phyloP scores from a whole-genome alignment of 2,797 vertebrate species.

The Sternarchorhynchus goeldii region DNA sequence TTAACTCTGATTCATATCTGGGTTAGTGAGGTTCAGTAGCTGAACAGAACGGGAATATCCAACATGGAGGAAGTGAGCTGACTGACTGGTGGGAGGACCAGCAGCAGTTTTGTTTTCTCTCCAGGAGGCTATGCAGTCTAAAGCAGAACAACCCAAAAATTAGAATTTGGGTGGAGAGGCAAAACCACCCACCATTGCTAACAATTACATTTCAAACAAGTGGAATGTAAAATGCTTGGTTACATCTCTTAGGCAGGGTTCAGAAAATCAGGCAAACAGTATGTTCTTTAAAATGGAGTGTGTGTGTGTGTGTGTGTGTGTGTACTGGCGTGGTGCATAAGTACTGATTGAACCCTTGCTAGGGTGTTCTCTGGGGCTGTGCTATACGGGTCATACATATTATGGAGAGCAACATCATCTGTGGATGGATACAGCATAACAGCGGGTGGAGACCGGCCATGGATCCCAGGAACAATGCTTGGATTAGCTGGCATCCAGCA shows the following conservation, averaged over 20 bases:
- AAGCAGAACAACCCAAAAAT: constrained; percentile 15
- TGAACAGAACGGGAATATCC: no score
- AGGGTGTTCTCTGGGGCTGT: constrained; percentile 40
- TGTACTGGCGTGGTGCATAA: constrained; percentile 56
- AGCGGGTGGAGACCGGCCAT: constrained; percentile 19
- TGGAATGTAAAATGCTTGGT: constrained; percentile 7
- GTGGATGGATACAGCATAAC: background rate
- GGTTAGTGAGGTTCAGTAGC: no score
- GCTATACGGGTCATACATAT: constrained; percentile 19
- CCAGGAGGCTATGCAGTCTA: constrained; percentile 14
- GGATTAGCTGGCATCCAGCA: constrained; percentile 19
- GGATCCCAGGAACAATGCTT: constrained; percentile 34
- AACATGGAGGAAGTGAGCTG: no score
- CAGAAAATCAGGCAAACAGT: constrained; percentile 15
- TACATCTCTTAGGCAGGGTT: constrained; percentile 4
- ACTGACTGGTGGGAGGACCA: background rate
- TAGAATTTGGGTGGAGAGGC: constrained; percentile 3
- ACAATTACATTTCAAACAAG: constrained; percentile 15
- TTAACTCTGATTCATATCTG: no score
- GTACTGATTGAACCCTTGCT: constrained; percentile 63
- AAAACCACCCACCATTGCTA: background rate
- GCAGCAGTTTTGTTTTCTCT: background rate
- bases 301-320: constrained; percentile 33
- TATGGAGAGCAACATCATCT: background rate
- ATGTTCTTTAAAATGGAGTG: constrained; percentile 12